Base-by-base conservation (phyloP, 1,140 invertebrate genomes). In the Pentalonia nigronervosa region DNA sequence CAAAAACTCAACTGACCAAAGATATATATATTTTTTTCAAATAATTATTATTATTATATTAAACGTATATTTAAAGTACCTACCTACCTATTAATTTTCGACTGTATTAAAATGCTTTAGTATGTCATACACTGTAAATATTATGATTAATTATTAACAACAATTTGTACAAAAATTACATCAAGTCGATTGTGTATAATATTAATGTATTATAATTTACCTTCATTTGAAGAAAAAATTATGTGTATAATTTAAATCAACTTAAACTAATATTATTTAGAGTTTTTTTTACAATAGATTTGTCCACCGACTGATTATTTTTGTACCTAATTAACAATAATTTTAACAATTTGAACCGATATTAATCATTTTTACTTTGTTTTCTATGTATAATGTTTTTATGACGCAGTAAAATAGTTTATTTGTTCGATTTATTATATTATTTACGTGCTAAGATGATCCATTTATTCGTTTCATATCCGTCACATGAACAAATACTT, bases 311-410 rank as follows among this genome's bases (percentile, higher is more conserved):
- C 87, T 89, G 87, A 89, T 89, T 88, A 88, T 88, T 89, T 89
- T 89, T 89, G 87, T 89, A 89, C 21, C n/a, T 89, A 89, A 89
- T 89, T 89, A 89, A 89, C 87, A 56, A 56, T 36, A 50, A 36
- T 34, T 89, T 89, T 53, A 53, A 48, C 30, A 25, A 41, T 89
- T 89, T 89, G 25, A 56, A 89, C 48, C 50, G 21, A 41, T 56
- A 89, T 53, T 36, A 36, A 89, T 89, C 36, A 45, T 89, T 34
- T 89, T 53, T 34, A 89, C 34, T 53, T 87, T 53, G 34, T 56
- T 89, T 53, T 89, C 34, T 89, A 41, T 1, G 41, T 25, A 36
- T 53, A 53, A 50, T 89, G 23, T 36, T 53, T 56, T 89, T 89
- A 89, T 56, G 86, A 87, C 8, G 17, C 84, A n/a, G 45, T 11